Base-by-base conservation (phyloP, 2,888 invertebrate genomes). In the Pimpla rufipes region DNA sequence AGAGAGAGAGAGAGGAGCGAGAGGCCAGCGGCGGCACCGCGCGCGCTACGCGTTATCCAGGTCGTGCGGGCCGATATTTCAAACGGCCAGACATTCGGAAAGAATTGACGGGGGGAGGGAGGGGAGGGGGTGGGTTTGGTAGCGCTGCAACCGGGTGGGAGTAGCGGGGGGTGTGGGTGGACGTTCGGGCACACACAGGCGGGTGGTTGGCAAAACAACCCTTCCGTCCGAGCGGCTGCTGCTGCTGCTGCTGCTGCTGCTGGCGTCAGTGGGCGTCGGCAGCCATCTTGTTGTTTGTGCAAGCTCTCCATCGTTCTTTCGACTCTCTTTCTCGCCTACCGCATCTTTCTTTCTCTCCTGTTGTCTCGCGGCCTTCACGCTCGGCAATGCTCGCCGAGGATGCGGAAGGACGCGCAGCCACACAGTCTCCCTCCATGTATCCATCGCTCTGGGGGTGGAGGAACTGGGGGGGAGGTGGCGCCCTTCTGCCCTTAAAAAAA, bases 261-360 rank as follows among this genome's bases (percentile, higher is more conserved):
- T 87, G 85, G 87, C 85, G 85, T 85, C 85, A 81, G 75, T 85
- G 85, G 85, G 88, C 85, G 87, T 68, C 86, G 89, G 89, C 90
- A 86, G 92, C 92, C 92, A 92, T 92, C 89, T 92, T 91, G 91
- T 92, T 92, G 92, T 92, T 92, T 92, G 91, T 90, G 91, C 90
- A 91, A 91, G 89, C 90, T 89, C 89, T 87, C 83, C 62, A 76
- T 79, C 76, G 71, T 83, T 76, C 83, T 79, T 76, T 76, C 71
- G 66, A 47, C 35, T 88, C 88, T 87, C 86, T 88, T 86, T 88
- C 88, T 89, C 88, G 62, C 55, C 55, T 55, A 13, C 55, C 23
- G 23, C 23, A 5, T 89, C 87, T 88, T 85, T 86, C 85, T 87
- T 84, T 79, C 79, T 87, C 79, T 29, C 29, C 29, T 29, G 73